Evolutionary conservation across 2,888 invertebrate genomes (phyloP), one percentile per base, ranked within the genome.

Genomic region (Tromatobia lineatoria): DNA sequence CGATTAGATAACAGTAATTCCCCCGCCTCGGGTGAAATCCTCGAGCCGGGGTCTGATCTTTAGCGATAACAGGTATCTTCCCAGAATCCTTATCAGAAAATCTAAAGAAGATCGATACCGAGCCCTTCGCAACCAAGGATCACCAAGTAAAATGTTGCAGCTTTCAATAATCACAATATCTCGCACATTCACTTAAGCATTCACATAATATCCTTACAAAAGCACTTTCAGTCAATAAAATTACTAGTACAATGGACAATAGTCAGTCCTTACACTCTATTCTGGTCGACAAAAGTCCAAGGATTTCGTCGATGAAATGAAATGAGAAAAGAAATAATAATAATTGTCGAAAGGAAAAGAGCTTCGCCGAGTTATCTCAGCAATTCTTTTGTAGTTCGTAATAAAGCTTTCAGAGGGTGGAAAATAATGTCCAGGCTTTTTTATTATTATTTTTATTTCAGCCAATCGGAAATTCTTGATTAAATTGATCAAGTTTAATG

Each of bases 1-100:
- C 79, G 87, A 88, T 86, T 86, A 83, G 84, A 87, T 86, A 82
- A 86, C 81, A 83, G 64, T 85, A 85, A 87, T 83, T 61, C 80
- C 57, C 75, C 47, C 54, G 57, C 54, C 52, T 50, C 57, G 54
- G 50, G 23, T n/a, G 70, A 76, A 69, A 42, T 61, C 64, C 54
- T 71, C 45, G 69, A 25, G 59, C 50, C 71, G 50, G 66, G 20
- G 20, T 66, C 23, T 29, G 42, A 70, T 34, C 38, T 79, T 47
- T 74, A 4, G 15, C 34, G 15, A 50, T 38, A 64, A 38, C 50
- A 15, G 15, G 52, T 34, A n/a, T 50, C 29, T 34, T 34, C 20
- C 1, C 23, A 10, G 20, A 29, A 75, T 64, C 34, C 20, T 52
- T 34, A 18, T 15, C 50, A 13, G 6, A 20, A 45, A 23, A 15